Evolutionary conservation across 2,888 invertebrate species (phyloP).

Genomic region (Hipparchia semele): DNA sequence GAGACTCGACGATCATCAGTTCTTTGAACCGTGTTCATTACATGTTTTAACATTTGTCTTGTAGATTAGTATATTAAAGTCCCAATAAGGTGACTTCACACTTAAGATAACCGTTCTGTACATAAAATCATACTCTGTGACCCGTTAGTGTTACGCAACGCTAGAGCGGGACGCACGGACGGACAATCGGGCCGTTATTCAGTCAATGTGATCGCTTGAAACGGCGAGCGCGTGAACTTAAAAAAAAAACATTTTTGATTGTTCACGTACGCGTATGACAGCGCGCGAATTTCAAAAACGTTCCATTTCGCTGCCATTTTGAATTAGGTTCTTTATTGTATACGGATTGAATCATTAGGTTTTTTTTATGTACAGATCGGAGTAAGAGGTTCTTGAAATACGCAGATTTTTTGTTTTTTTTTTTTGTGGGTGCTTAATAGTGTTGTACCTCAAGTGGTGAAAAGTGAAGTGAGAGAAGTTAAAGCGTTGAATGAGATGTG

Average conservation of each 20-base stretch:
- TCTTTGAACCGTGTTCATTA: too few relatives aligned
- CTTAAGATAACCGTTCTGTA: constrained; percentile 55
- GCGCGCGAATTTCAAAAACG: constrained; percentile 44
- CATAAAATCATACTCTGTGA: constrained; percentile 70
- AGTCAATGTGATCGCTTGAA: constrained; percentile 60
- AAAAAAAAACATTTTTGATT: constrained; percentile 46
- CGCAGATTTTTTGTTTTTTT: constrained; percentile 30
- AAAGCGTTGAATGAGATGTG: constrained; percentile 58
- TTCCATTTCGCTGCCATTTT: constrained; percentile 8
- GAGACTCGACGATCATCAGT: too few relatives aligned
- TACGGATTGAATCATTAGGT: constrained; percentile 32
- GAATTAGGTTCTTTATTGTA: constrained; percentile 17
- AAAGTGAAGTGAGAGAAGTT: constrained; percentile 45
- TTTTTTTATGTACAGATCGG: constrained; percentile 21
- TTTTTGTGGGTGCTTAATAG: constrained; percentile 52
- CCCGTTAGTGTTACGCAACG: constrained; percentile 78
- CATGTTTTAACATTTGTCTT: background rate
- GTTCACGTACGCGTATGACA: constrained; percentile 48
- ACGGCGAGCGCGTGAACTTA: constrained; percentile 58
- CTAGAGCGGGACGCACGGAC: constrained; percentile 65
- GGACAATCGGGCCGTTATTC: constrained; percentile 52
- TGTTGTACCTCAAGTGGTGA: constrained; percentile 63
- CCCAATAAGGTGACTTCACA: constrained; percentile 28
- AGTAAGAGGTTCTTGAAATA: constrained; percentile 42
- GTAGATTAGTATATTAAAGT: constrained; percentile 19